A percentile compares a stretch with the other conserved stretches of the same genome.
Conservation (phyloP, 37 sponge, comb jelly and placozoan genomes). For the Cladorhizidae sp. region DNA sequence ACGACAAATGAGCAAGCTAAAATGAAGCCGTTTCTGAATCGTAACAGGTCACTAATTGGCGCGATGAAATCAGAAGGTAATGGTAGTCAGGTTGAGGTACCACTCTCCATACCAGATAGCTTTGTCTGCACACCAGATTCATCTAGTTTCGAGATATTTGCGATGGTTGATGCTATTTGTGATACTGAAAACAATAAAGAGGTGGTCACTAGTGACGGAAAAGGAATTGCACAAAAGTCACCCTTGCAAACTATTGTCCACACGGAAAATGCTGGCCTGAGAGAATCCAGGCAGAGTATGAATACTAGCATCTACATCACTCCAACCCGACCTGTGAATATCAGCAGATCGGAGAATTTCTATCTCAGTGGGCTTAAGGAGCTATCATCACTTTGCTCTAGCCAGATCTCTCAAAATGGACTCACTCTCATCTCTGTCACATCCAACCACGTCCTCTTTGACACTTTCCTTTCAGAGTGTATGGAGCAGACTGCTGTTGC, state of each 20-base stretch:
- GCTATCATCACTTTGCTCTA: conserved; percentile 51
- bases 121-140: conserved; percentile 29
- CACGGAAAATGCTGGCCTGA: not conserved
- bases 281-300: not conserved
- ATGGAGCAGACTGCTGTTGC: conserved; percentile 61
- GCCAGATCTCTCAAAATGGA: conserved; percentile 58
- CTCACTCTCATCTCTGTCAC: conserved; percentile 80
- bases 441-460: conserved; percentile 60
- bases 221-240: too few relatives aligned
- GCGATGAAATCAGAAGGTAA: too few relatives aligned
- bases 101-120: conserved; percentile 27
- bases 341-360: not conserved
- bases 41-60: not conserved
- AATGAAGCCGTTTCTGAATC: too few relatives aligned
- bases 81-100: not conserved
- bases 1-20: not conserved
- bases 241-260: too few relatives aligned
- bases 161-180: conserved; percentile 62
- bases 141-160: conserved; percentile 40
- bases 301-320: not conserved
- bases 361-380: conserved; percentile 38
- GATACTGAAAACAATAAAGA: conserved; percentile 9
- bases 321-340: not conserved
- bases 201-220: not conserved
- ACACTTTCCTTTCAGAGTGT: conserved; percentile 79